These are phyloP conservation scores for Dissostichus mawsoni DNA, from an alignment of 2,113 vertebrate genomes.

Conservation along the genomic window DNA sequence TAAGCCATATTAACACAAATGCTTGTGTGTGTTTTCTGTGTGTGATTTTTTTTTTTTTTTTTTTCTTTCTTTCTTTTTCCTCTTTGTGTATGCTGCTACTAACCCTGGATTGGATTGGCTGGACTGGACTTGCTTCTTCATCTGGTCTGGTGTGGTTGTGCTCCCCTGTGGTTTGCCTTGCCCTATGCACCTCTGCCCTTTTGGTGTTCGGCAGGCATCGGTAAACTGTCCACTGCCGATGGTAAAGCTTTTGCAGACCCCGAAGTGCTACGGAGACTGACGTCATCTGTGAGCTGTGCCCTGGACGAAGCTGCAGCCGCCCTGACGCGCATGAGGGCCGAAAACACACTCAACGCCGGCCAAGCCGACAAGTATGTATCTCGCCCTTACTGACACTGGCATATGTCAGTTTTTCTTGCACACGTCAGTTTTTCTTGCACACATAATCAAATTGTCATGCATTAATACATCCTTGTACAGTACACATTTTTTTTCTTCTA, in stretches of 20 bases:
- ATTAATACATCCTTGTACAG: neutral
- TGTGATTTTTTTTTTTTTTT: slow-evolving; percentile 32
- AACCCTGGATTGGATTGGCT: slow-evolving; percentile 83
- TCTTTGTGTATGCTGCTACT: slow-evolving; percentile 77
- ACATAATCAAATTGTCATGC: neutral
- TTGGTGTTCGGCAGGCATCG: slow-evolving; percentile 92
- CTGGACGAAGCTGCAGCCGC: slow-evolving; percentile 98
- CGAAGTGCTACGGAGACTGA: slow-evolving; percentile 96
- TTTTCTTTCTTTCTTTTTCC: neutral
- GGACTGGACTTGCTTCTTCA: slow-evolving; percentile 79
- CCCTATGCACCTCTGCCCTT: slow-evolving; percentile 79
- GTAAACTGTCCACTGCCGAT: slow-evolving; percentile 99
- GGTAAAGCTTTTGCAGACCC: slow-evolving; percentile 99
- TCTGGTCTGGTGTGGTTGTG: slow-evolving; percentile 83
- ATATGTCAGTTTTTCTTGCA: slow-evolving; percentile 1
- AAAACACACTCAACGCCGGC: slow-evolving; percentile 95
- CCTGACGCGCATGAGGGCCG: slow-evolving; percentile 97
- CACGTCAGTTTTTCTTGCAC: neutral
- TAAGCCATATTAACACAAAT: slow-evolving; percentile 74
- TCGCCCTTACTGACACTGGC: slow-evolving; percentile 44
- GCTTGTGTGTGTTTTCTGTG: slow-evolving; percentile 76
- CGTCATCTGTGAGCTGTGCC: slow-evolving; percentile 98
- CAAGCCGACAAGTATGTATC: slow-evolving; percentile 98
- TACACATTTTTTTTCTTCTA: neutral
- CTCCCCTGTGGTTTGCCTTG: slow-evolving; percentile 81